These are phyloP conservation scores for Pitangus sulphuratus DNA, from an alignment of 2,797 vertebrate genomes.

Conservation along the genomic window DNA sequence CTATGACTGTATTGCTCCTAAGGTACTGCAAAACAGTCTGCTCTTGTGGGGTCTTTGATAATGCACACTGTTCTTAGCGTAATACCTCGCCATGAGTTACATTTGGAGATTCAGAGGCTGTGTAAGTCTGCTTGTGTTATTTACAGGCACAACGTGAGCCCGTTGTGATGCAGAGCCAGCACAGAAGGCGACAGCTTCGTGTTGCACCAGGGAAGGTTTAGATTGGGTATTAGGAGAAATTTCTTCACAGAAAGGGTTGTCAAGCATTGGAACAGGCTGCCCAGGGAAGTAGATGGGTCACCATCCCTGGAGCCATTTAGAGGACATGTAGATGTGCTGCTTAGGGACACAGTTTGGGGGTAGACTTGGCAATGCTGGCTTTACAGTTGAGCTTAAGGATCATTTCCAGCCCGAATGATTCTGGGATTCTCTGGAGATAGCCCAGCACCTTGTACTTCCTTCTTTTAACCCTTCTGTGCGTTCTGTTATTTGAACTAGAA, in stretches of 20 bases:
- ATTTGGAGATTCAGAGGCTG: not conserved
- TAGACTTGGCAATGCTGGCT: not conserved
- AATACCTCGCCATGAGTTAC: not conserved
- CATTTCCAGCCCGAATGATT: not conserved
- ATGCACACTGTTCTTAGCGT: accelerated
- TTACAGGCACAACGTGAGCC: not conserved
- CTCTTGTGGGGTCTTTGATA: not conserved
- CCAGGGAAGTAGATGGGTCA: not conserved
- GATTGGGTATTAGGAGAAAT: not conserved
- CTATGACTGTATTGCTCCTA: not conserved
- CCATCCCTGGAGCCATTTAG: not conserved
- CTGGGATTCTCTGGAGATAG: not conserved
- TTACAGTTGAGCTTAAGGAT: not conserved
- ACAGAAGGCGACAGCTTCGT: not conserved
- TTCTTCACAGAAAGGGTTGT: not conserved
- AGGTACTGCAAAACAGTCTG: not conserved
- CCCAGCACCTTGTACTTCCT: not conserved
- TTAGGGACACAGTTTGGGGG: not conserved
- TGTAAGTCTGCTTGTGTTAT: not conserved
- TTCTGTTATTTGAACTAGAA: not conserved
- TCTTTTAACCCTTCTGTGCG: not conserved
- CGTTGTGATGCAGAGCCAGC: not conserved
- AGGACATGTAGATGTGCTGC: not conserved
- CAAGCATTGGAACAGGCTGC: not conserved
- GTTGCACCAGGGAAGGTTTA: not conserved